Conservation (phyloP, 2,113 vertebrate species). For the Scortum barcoo region DNA sequence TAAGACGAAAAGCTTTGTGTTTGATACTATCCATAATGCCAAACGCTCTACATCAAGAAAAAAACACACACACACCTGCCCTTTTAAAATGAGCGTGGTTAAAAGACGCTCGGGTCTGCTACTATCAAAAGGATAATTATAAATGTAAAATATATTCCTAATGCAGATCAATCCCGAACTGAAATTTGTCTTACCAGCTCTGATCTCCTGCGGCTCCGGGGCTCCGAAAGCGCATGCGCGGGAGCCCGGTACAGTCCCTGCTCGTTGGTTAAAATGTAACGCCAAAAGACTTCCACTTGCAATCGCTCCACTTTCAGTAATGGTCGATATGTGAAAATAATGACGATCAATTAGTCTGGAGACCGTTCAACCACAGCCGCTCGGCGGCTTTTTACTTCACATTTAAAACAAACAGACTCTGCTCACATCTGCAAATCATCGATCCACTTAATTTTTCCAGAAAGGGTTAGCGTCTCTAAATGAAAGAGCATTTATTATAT, state of each 20-base stretch:
- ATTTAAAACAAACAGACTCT: not conserved
- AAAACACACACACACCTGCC: not conserved
- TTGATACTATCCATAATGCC: slow-evolving; percentile 51
- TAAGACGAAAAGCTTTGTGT: slow-evolving; percentile 58
- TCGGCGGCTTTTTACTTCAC: too few species aligned
- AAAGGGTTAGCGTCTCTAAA: not conserved
- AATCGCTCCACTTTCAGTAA: slow-evolving; percentile 19
- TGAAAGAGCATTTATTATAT: slow-evolving; percentile 62
- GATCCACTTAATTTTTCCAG: fast-evolving
- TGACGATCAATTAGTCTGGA: not conserved
- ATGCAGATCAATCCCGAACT: slow-evolving; percentile 61
- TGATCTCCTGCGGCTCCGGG: slow-evolving; percentile 84
- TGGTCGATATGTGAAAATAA: slow-evolving; percentile 35
- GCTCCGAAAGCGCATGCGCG: slow-evolving; percentile 82
- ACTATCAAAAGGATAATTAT: not conserved
- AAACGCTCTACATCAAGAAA: slow-evolving; percentile 7
- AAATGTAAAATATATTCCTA: slow-evolving; percentile 46
- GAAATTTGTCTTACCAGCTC: slow-evolving; percentile 86
- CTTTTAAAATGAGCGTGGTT: not conserved
- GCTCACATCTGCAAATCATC: too few species aligned
- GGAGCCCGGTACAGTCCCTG: slow-evolving; percentile 47
- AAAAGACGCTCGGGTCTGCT: not conserved
- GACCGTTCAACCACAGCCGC: not conserved
- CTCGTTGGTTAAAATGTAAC: slow-evolving; percentile 22
- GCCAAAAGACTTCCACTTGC: slow-evolving; percentile 25